A percentile compares a stretch with the other conserved stretches of the same genome.
Conservation (phyloP, 2,888 invertebrate species). For the Coenonympha arcania region DNA sequence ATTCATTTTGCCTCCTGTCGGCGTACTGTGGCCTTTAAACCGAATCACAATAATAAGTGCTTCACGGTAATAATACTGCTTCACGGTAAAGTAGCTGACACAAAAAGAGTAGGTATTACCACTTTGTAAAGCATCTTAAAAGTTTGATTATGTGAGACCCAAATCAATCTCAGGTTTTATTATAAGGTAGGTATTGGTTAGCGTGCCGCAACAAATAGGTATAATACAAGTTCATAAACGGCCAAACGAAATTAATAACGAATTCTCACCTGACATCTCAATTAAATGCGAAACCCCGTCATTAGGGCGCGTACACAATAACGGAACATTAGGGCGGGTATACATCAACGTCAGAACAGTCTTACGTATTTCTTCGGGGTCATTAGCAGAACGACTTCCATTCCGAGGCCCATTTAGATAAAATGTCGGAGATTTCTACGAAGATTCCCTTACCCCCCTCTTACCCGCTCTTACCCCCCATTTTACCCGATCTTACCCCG, state of each 20-base stretch:
- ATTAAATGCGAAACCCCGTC: constrained; percentile 15
- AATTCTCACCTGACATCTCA: constrained; percentile 21
- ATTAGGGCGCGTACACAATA: constrained; percentile 22
- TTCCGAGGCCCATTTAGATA: constrained; percentile 73
- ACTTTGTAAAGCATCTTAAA: no score
- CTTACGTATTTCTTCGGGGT: constrained; percentile 69
- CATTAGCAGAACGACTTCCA: constrained; percentile 70
- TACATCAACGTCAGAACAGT: constrained; percentile 51
- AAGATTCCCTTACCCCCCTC: constrained; percentile 46
- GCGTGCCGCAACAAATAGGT: no score
- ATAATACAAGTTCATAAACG: no score
- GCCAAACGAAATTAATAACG: constrained; percentile 9
- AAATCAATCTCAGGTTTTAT: no score
- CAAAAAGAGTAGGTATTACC: no score
- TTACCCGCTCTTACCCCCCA: constrained; percentile 10
- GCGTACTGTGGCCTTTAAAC: no score
- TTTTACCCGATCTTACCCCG: constrained; percentile 1
- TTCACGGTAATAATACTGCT: no score
- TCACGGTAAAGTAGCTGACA: no score
- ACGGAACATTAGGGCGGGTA: constrained; percentile 22
- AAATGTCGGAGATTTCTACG: constrained; percentile 73
- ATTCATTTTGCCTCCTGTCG: no score
- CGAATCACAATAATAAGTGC: no score
- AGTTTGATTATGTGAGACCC: no score
- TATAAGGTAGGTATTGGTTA: no score